Evolutionary conservation across 2,797 vertebrate species (phyloP).

Genomic region (Lagorchestes hirsutus): DNA sequence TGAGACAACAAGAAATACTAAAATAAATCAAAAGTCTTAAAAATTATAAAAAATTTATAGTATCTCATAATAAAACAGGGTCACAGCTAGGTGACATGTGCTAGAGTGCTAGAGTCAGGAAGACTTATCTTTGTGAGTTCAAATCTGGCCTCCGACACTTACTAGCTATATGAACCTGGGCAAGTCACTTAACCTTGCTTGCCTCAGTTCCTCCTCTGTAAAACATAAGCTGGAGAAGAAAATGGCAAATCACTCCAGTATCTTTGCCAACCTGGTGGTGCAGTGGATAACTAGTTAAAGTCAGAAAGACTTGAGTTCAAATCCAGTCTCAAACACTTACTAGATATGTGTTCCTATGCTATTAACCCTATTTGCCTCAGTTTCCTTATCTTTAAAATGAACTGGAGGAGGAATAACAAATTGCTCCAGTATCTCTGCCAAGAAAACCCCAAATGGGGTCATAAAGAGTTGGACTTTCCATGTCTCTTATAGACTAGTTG

Average conservation of each 20-base stretch:
- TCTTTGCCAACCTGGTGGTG: background rate
- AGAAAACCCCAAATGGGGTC: background rate
- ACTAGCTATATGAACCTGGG: no score
- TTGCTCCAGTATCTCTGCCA: background rate
- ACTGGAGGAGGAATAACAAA: background rate
- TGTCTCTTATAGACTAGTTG: background rate
- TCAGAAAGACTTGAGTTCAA: background rate
- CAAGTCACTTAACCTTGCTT: no score
- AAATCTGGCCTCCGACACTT: no score
- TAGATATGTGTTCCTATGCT: background rate
- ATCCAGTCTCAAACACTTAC: background rate
- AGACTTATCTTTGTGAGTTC: no score
- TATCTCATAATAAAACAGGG: no score
- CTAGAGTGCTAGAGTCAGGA: no score
- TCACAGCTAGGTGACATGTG: no score
- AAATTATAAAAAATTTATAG: no score
- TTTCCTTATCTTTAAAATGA: background rate
- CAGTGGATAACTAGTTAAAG: no score
- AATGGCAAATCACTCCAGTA: background rate
- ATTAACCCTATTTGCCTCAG: background rate
- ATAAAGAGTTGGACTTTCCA: background rate
- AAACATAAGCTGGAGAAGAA: background rate
- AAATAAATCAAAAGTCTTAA: no score
- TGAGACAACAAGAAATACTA: no score
- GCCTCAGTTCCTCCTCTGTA: background rate